phyloP scores from a whole-genome alignment of 2,888 invertebrate genomes.

The Himalopsyche tibetana region DNA sequence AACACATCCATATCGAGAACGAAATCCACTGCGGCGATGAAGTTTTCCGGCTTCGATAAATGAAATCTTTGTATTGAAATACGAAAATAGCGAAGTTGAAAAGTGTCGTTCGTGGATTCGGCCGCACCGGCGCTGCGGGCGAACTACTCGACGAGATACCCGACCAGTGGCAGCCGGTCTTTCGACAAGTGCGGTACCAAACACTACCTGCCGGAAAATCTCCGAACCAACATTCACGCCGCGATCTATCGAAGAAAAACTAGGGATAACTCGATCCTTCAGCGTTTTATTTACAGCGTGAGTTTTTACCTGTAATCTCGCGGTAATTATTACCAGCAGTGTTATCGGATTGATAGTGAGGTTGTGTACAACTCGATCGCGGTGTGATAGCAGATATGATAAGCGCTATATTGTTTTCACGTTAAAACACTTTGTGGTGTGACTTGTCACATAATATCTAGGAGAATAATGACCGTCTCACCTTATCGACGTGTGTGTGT shows the following conservation, averaged over 20 bases:
- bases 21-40: too few species aligned
- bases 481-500: conserved; percentile 22
- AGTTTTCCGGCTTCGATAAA: too few species aligned
- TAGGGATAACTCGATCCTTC: conserved; percentile 9
- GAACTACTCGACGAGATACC: not conserved
- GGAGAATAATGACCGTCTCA: conserved; percentile 25
- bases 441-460: conserved; percentile 28
- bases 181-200: conserved; percentile 8
- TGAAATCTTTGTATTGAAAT: not conserved
- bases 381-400: conserved; percentile 1
- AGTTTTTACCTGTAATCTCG: not conserved
- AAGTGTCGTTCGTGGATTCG: conserved; percentile 22
- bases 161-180: conserved; percentile 4
- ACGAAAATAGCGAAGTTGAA: conserved; percentile 39
- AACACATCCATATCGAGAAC: too few species aligned
- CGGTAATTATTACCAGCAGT: not conserved
- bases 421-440: not conserved
- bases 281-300: conserved; percentile 9
- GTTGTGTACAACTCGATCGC: not conserved
- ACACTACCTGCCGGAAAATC: conserved; percentile 33
- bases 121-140: conserved; percentile 32
- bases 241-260: not conserved
- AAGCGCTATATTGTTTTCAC: not conserved
- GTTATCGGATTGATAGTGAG: conserved; percentile 4
- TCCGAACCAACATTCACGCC: not conserved